Evolutionary conservation across 2,113 vertebrate species (phyloP), one percentile per base, ranked within the genome.

Genomic region (Elephantulus edwardii): DNA sequence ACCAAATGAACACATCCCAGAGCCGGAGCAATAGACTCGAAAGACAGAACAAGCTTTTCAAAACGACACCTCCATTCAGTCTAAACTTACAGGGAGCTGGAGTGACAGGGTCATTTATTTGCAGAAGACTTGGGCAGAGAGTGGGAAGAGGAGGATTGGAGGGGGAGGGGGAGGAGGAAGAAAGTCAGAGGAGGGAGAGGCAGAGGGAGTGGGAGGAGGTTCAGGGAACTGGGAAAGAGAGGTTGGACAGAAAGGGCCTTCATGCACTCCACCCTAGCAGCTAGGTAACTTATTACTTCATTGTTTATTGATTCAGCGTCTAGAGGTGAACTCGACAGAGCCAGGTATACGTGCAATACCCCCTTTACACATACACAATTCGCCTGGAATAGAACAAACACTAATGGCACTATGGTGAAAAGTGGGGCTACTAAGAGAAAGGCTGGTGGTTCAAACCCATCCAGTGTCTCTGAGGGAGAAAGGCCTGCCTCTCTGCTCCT

Each of bases 21-120:
- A 74, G 91, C 95, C 91, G 93, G 96, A 91, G 94, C 19, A 60
- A 28, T 9, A 96, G 94, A 96, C 89, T 93, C 76, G 93, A 93
- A 86, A 97, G 97, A 97, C 95, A 92, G 96, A 97, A 97, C 95
- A 95, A 97, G 95, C 95, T 97, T 97, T 98, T 96, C 96, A 97
- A 97, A 97, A 96, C 96, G 96, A 97, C 80, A 90, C 97, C 97
- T 97, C 91, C 96, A 96, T 98, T 98, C 97, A 97, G 94, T 97
- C 93, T 97, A 97, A 98, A 97, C 95, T 96, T 97, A 97, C 97
- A 97, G 96, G 96, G 95, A 96, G 91, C 89, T 92, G 90, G 84
- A 94, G 95, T 96, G 97, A 97, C 96, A 97, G 96, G 89, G 92
- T 93, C 96, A 97, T 97, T 98, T 96, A 96, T 97, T 97, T 97